Evolutionary conservation across 1,140 invertebrate genomes (phyloP), one percentile per base, ranked within the genome.

Genomic region (Philotrypesis tridentata): DNA sequence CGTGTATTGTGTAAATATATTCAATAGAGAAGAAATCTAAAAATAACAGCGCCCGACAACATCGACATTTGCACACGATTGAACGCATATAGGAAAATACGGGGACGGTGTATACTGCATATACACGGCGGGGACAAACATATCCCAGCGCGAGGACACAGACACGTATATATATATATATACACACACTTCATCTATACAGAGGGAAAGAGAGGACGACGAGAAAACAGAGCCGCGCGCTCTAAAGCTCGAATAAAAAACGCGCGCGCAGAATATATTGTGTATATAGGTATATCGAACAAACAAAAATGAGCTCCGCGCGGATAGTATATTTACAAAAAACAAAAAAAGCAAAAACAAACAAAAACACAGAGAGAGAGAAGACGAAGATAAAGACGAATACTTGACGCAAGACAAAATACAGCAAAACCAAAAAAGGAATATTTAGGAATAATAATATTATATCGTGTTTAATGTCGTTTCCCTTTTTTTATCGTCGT

Each of bases 1-100:
- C 40, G 43, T 75, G 72, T 75, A 72, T 25, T 48, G 72, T 81
- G 72, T 81, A 81, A 67, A 81, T 75, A 80, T 21, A 37, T 37
- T 37, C 33, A 37, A 37, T 37, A 63, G 27, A 67, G 60, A 81
- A 40, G 63, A 67, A 67, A 67, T 29, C n/a, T 55, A 29, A 67
- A 67, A 25, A 67, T 48, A 29, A 67, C 1, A 67, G 63, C 8
- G 23, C 27, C 11, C 9, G 68, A 23, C 9, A 75, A 81, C 27
- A 68, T 81, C 68, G 67, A 60, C 72, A 81, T 23, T 25, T 29
- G 73, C 21, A 37, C 33, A 25, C 29, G 23, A 60, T 33, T 67
- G 72, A 61, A 78, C 48, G 25, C 67, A 70, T 48, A 68, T 55
- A 55, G 27, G 31, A 33, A n/a, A 17, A 33, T 70, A 23, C 29